phyloP scores from a whole-genome alignment of 2,797 vertebrate species.

The Falco rusticolus region DNA sequence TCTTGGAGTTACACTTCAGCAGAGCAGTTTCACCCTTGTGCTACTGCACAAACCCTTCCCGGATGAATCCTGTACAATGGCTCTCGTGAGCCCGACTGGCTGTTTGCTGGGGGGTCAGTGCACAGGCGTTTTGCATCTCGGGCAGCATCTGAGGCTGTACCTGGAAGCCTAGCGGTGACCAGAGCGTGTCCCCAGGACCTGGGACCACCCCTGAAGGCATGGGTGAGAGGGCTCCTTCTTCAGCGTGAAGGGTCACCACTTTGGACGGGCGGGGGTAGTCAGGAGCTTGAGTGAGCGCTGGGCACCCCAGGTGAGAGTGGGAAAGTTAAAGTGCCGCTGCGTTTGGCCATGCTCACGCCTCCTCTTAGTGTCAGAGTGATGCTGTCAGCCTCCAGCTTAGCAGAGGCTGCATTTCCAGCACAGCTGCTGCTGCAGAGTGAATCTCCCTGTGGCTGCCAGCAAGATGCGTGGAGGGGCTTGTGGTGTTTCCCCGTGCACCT shows the following conservation, averaged over 20 bases:
- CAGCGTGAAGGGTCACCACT: rapidly evolving
- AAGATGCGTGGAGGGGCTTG: neutral
- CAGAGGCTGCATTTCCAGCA: neutral
- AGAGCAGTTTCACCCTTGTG: neutral
- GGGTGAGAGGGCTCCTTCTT: neutral
- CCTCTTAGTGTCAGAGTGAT: neutral
- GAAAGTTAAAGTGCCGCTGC: neutral
- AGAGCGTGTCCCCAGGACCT: neutral
- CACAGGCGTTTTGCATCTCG: neutral
- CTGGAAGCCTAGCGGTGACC: neutral
- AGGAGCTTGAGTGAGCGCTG: rapidly evolving
- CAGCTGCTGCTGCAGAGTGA: rapidly evolving
- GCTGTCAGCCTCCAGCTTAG: neutral
- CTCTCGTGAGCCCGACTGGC: neutral
- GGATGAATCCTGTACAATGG: neutral
- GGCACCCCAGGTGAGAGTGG: neutral
- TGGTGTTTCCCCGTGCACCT: rapidly evolving
- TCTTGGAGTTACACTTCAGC: neutral
- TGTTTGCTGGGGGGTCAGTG: neutral
- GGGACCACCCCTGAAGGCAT: neutral
- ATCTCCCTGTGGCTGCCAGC: neutral
- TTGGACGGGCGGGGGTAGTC: rapidly evolving
- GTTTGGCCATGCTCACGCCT: neutral
- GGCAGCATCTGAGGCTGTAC: neutral
- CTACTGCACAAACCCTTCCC: neutral